A percentile compares a stretch with the other conserved stretches of the same genome.
Conservation (phyloP, 2,888 invertebrate species). For the Epistrophella euchroma region DNA sequence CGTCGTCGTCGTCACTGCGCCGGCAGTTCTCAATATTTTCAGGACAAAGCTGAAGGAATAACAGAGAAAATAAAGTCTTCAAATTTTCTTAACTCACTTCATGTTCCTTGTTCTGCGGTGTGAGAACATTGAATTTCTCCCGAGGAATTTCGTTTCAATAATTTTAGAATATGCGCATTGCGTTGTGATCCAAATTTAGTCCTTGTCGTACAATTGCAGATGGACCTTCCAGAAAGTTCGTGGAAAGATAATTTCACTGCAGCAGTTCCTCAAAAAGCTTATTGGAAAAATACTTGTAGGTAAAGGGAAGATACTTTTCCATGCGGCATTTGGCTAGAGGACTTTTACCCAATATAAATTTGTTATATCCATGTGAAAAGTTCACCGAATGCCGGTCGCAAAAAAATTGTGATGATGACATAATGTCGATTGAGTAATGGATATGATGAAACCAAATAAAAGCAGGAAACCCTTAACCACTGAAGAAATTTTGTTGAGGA, state of each 20-base stretch:
- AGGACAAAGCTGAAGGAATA: constrained; percentile 39
- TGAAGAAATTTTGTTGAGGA: constrained; percentile 3
- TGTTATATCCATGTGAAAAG: constrained; percentile 57
- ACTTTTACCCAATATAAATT: constrained; percentile 66
- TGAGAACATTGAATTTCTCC: constrained; percentile 25
- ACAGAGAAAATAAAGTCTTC: constrained; percentile 10
- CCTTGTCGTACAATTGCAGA: constrained; percentile 71
- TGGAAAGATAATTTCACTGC: constrained; percentile 75
- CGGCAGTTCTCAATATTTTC: constrained; percentile 46
- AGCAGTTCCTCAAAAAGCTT: constrained; percentile 68
- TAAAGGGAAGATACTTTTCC: constrained; percentile 49
- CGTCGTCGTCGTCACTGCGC: not conserved
- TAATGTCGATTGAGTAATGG: constrained; percentile 74
- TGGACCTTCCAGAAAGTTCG: constrained; percentile 59
- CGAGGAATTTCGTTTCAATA: constrained; percentile 42
- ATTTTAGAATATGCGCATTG: constrained; percentile 54
- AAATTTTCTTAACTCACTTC: not conserved
- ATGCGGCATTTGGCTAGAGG: constrained; percentile 59
- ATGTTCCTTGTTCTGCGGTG: not conserved
- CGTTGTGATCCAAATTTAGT: constrained; percentile 60
- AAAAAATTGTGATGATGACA: constrained; percentile 70
- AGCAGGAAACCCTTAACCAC: constrained; percentile 49
- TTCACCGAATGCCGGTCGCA: constrained; percentile 71
- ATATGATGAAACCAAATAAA: constrained; percentile 72
- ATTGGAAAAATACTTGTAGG: constrained; percentile 41